Percentiles rank a stretch among this genome's conserved stretches.
Evolutionary conservation across 2,797 vertebrate genomes (phyloP).

Genomic region (Manis pentadactyla): DNA sequence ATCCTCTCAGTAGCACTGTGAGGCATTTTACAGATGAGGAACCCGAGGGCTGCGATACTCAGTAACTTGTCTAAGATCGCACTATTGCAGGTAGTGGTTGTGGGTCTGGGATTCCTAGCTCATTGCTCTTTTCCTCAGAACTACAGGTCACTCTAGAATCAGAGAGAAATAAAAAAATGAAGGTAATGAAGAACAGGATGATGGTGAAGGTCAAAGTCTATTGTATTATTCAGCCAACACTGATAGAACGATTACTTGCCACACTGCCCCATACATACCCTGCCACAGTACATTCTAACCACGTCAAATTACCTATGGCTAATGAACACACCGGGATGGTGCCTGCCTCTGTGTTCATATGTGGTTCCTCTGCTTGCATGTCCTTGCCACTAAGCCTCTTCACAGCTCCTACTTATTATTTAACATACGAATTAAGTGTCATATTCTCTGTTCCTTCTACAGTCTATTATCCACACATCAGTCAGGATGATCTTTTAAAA

Average conservation of each 20-base stretch:
- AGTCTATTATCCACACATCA: not conserved
- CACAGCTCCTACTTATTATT: not conserved
- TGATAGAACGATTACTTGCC: not conserved
- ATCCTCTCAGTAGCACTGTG: not conserved
- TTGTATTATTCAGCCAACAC: not conserved
- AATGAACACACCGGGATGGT: not conserved
- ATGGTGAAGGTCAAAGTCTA: not conserved
- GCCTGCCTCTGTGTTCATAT: not conserved
- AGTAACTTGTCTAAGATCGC: not conserved
- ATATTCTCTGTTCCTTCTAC: not conserved
- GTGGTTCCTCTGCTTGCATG: not conserved
- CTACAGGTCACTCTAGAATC: not conserved
- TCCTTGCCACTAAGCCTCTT: not conserved
- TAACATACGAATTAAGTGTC: not conserved
- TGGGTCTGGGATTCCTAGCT: not conserved
- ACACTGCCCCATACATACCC: rapidly evolving
- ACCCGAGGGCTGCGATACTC: not conserved
- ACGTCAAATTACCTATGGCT: not conserved
- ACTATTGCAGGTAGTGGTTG: not conserved
- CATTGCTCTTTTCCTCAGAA: not conserved
- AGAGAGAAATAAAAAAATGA: not conserved
- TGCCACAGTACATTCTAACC: not conserved
- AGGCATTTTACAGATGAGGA: not conserved
- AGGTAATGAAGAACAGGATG: not conserved
- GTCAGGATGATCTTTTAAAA: not conserved